Conservation (phyloP, 2,888 invertebrate genomes). For the Choreutis nemorana region DNA sequence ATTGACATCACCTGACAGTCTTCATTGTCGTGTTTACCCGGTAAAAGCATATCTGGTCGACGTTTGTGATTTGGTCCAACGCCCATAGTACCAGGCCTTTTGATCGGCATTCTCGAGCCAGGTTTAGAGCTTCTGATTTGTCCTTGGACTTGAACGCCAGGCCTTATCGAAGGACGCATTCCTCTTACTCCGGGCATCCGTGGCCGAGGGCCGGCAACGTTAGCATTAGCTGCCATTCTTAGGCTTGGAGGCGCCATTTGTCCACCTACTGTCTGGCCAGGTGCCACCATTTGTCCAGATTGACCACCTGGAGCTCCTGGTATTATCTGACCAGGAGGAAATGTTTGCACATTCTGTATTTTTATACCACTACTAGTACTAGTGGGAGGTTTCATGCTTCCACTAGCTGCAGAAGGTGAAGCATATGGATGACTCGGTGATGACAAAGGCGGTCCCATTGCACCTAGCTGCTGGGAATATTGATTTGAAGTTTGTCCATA, state of each 20-base stretch:
- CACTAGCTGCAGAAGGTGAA: constrained; percentile 35
- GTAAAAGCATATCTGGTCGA: constrained; percentile 70
- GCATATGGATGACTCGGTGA: constrained; percentile 30
- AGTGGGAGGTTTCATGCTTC: constrained; percentile 33
- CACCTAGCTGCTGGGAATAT: constrained; percentile 20
- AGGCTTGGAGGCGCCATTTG: constrained; percentile 40
- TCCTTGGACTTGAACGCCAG: constrained; percentile 50
- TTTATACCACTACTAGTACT: constrained; percentile 24
- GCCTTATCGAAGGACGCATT: constrained; percentile 37
- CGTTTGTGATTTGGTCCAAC: constrained; percentile 44
- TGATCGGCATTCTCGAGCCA: constrained; percentile 45
- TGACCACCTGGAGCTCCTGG: constrained; percentile 23
- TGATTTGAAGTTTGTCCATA: constrained; percentile 34
- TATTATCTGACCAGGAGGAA: constrained; percentile 34
- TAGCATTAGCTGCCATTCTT: constrained; percentile 43
- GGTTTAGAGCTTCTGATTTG: constrained; percentile 37
- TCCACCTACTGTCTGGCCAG: constrained; percentile 14
- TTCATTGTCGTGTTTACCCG: constrained; percentile 75
- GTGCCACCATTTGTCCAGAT: constrained; percentile 14
- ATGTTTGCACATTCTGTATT: constrained; percentile 54
- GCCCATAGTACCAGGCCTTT: constrained; percentile 30
- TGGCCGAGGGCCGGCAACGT: constrained; percentile 30
- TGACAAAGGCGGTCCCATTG: constrained; percentile 28
- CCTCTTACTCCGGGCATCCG: constrained; percentile 41
- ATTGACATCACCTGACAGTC: constrained; percentile 80